phyloP scores from a whole-genome alignment of 2,888 invertebrate species.

The Lasioglossum zephyrum region DNA sequence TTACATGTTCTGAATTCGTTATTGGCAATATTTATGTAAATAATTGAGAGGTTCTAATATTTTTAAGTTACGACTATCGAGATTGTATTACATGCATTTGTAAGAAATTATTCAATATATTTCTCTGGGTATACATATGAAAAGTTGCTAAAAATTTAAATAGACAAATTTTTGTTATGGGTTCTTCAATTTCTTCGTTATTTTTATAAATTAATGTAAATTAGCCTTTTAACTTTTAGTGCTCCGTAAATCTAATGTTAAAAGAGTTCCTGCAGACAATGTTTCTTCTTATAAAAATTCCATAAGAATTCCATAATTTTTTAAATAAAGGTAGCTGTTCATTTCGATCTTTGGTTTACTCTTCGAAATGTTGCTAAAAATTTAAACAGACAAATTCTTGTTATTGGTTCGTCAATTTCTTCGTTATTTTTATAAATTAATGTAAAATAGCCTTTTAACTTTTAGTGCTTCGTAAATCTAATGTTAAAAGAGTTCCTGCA shows the following conservation, averaged over 20 bases:
- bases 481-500: too few species aligned
- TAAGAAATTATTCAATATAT: background rate
- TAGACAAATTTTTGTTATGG: background rate
- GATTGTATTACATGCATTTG: fast-evolving
- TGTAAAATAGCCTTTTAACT: background rate
- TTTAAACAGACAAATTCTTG: background rate
- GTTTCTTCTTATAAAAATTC: too few species aligned
- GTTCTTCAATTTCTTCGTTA: background rate
- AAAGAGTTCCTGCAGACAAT: too few species aligned
- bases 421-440: background rate
- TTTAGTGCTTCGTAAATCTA: background rate
- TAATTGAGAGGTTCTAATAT: background rate
- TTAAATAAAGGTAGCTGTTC: too few species aligned
- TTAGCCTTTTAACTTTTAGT: background rate
- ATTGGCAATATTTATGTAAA: too few species aligned
- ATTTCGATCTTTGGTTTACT: too few species aligned
- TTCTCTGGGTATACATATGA: background rate
- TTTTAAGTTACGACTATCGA: too few species aligned
- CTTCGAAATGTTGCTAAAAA: background rate
- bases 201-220: background rate
- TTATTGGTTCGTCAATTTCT: too few species aligned
- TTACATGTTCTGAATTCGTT: too few species aligned
- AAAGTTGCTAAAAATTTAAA: background rate
- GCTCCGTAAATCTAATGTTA: background rate
- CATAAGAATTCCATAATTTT: too few species aligned